Percentiles rank a stretch among this genome's conserved stretches.
These are phyloP conservation scores for Carposina sasakii DNA, from an alignment of 1,140 invertebrate genomes.

Conservation along the genomic window DNA sequence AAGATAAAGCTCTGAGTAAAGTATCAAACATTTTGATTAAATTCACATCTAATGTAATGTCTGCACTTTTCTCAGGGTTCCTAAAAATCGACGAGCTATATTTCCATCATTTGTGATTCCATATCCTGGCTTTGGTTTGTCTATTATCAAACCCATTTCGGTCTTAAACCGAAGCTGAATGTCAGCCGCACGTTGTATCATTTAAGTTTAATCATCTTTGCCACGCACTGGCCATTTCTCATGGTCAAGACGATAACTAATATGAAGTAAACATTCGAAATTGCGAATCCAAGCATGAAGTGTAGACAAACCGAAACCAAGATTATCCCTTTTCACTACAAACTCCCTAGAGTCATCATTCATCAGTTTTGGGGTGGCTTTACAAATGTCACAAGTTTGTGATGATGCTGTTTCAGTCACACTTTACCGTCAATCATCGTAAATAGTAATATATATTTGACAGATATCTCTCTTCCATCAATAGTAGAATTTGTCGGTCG, in stretches of 20 bases:
- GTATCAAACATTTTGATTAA: background rate
- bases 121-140: background rate
- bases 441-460: conserved; percentile 22
- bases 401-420: conserved; percentile 26
- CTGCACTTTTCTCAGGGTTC: background rate
- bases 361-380: conserved; percentile 32
- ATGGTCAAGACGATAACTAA: conserved; percentile 23
- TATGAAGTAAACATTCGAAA: conserved; percentile 27
- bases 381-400: conserved; percentile 28
- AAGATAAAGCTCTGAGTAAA: background rate
- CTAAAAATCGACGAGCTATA: background rate
- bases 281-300: conserved; percentile 31
- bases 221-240: conserved; percentile 23
- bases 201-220: background rate
- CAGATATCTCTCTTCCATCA: conserved; percentile 8
- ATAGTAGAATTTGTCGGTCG: conserved; percentile 1
- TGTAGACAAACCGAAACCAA: conserved; percentile 17
- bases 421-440: conserved; percentile 44
- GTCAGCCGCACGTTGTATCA: background rate
- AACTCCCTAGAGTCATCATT: conserved; percentile 9
- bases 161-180: background rate
- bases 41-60: conserved; percentile 4
- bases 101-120: conserved; percentile 3
- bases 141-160: background rate
- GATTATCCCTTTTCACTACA: background rate